Evolutionary conservation across 2,888 invertebrate genomes (phyloP).

Genomic region (Calliopum simillimum): DNA sequence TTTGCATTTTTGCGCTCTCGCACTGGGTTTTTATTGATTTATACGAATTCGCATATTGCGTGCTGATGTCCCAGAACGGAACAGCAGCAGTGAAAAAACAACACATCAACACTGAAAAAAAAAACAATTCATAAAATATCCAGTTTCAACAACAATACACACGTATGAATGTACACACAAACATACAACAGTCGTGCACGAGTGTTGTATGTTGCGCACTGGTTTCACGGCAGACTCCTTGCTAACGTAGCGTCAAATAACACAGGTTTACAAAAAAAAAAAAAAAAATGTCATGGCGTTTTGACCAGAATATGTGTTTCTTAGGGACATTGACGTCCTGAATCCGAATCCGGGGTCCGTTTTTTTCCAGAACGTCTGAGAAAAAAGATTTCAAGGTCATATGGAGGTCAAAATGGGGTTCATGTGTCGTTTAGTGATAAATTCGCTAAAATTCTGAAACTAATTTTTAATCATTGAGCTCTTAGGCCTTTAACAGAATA

Average conservation of each 20-base stretch:
- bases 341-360: too few relatives aligned
- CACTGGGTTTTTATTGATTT: conserved; percentile 59
- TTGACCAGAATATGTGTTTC: too few relatives aligned
- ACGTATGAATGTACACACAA: neutral
- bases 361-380: too few relatives aligned
- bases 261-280: too few relatives aligned
- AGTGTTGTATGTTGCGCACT: neutral
- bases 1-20: conserved; percentile 37
- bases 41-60: conserved; percentile 53
- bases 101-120: neutral
- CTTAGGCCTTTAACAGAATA: too few relatives aligned
- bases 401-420: too few relatives aligned
- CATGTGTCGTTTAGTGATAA: too few relatives aligned
- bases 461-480: too few relatives aligned
- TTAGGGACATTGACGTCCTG: too few relatives aligned
- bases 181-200: neutral
- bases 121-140: neutral
- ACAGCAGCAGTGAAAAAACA: conserved; percentile 3
- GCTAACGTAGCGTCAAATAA: conserved; percentile 33
- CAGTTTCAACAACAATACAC: conserved; percentile 2
- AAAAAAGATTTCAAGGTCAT: too few relatives aligned
- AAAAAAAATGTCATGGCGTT: too few relatives aligned
- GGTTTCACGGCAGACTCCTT: conserved; percentile 16
- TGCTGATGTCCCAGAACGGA: conserved; percentile 27
- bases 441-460: too few relatives aligned